Percentiles rank a stretch among this genome's conserved stretches.
phyloP scores from a whole-genome alignment of 2,888 invertebrate species.

The Leucoma salicis region DNA sequence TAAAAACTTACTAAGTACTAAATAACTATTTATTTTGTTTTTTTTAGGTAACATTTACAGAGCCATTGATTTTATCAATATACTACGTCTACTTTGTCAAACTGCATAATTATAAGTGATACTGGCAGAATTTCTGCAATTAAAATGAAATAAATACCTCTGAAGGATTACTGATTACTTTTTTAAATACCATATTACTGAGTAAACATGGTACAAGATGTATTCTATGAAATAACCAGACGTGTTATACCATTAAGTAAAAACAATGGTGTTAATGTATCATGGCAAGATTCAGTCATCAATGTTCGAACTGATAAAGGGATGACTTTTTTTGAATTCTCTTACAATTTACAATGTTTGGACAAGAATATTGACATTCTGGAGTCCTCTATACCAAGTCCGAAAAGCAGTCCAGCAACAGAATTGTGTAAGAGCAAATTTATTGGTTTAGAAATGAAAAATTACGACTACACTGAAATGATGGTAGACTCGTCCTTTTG shows the following conservation, averaged over 20 bases:
- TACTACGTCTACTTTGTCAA: no score
- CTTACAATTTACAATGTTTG: slow-evolving; percentile 50
- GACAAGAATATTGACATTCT: slow-evolving; percentile 55
- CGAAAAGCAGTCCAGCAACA: slow-evolving; percentile 50
- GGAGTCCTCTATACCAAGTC: slow-evolving; percentile 44
- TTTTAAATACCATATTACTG: background rate
- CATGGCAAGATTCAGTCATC: slow-evolving; percentile 52
- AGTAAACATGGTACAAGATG: slow-evolving; percentile 33
- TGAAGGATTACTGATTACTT: no score
- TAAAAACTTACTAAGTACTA: no score
- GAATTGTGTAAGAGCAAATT: slow-evolving; percentile 44
- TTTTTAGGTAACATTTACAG: no score
- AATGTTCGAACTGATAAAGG: slow-evolving; percentile 54
- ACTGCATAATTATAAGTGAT: no score
- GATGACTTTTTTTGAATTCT: slow-evolving; percentile 50
- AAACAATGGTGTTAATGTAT: slow-evolving; percentile 45
- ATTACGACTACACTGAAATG: slow-evolving; percentile 58
- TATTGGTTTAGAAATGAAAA: slow-evolving; percentile 42
- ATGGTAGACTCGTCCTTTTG: slow-evolving; percentile 58
- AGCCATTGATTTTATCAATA: no score
- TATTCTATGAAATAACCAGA: slow-evolving; percentile 53
- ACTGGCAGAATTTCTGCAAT: no score
- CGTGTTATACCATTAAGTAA: slow-evolving; percentile 45
- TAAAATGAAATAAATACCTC: no score
- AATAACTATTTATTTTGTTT: no score